Evolutionary conservation across 1,140 invertebrate species (phyloP).

Genomic region (Caenorhabditis inopinata): DNA sequence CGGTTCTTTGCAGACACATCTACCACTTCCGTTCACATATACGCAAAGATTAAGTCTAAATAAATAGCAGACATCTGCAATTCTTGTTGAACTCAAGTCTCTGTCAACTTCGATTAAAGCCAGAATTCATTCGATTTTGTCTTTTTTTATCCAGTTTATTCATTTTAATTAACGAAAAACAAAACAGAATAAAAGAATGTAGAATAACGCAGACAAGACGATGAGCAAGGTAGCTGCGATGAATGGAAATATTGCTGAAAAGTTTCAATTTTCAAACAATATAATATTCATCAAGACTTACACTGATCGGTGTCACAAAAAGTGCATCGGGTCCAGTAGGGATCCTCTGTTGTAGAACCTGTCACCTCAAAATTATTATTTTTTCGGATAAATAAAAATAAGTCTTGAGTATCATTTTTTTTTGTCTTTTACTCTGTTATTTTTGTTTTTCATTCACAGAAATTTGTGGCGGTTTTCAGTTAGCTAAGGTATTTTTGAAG

Average conservation of each 20-base stretch:
- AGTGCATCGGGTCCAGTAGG: not conserved
- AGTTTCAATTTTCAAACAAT: not conserved
- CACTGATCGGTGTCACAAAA: not conserved
- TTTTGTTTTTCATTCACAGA: no score
- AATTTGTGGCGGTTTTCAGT: no score
- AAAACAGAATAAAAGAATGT: not conserved
- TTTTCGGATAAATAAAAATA: no score
- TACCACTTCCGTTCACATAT: constrained; percentile 12
- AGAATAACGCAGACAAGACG: not conserved
- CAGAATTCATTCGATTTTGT: not conserved
- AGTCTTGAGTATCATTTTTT: no score
- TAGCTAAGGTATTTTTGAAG: no score
- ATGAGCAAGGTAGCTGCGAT: not conserved
- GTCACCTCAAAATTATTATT: no score
- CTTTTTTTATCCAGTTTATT: not conserved
- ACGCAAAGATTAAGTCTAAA: constrained; percentile 18
- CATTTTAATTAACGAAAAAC: not conserved
- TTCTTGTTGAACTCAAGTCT: not conserved
- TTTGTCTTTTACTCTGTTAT: no score
- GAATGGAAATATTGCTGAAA: not conserved
- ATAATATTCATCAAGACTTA: not conserved
- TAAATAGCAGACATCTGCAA: not conserved
- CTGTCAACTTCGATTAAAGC: not conserved
- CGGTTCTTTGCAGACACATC: constrained; percentile 4
- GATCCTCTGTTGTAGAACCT: no score